Conservation (phyloP, 2,888 invertebrate species). For the Zhuqinia jingwanae region DNA sequence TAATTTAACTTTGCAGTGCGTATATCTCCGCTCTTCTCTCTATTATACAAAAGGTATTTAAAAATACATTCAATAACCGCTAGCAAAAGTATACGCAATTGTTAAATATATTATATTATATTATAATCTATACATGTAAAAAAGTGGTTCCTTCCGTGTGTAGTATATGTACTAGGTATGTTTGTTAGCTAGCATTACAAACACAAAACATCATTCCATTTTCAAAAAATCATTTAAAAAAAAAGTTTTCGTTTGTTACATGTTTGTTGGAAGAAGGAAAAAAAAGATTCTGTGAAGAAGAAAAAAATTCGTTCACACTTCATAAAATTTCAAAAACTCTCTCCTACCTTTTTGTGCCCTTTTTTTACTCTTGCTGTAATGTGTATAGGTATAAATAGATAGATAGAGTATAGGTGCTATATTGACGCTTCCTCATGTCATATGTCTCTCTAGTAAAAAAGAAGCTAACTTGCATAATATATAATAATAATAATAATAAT, state of each 20-base stretch:
- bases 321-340: constrained; percentile 76
- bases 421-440: background rate
- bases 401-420: background rate
- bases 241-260: constrained; percentile 1
- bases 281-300: constrained; percentile 61
- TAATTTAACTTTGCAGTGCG: constrained; percentile 55
- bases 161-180: too few relatives aligned
- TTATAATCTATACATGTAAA: background rate
- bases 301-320: constrained; percentile 79
- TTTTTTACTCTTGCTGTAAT: too few relatives aligned
- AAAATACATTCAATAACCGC: constrained; percentile 66
- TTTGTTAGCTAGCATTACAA: too few relatives aligned
- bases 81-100: background rate
- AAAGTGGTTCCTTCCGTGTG: background rate
- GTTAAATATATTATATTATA: too few relatives aligned
- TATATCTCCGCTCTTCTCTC: background rate
- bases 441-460: too few relatives aligned
- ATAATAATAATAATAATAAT: background rate
- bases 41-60: constrained; percentile 42
- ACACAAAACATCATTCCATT: background rate
- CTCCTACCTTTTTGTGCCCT: constrained; percentile 54
- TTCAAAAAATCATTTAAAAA: constrained; percentile 42
- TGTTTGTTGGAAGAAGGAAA: constrained; percentile 47
- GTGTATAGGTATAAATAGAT: background rate
- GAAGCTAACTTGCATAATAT: background rate